Conservation (phyloP, 2,113 vertebrate species). For the Salvelinus fontinalis region DNA sequence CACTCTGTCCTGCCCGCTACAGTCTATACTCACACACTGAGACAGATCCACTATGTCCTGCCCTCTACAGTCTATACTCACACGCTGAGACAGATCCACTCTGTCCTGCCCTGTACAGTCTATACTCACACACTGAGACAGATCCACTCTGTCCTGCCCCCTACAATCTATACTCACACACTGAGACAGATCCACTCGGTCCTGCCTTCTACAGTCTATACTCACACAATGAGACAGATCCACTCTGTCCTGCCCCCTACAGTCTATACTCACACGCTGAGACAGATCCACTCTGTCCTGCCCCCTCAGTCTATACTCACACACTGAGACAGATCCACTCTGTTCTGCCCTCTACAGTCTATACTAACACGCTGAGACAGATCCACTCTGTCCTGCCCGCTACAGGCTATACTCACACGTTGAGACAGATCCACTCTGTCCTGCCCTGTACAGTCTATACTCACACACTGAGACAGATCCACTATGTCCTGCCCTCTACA, state of each 20-base stretch:
- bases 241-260: too few relatives aligned
- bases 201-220: neutral
- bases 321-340: too few relatives aligned
- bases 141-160: too few relatives aligned
- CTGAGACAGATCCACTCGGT: slow-evolving; percentile 23
- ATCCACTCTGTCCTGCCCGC: neutral
- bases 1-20: neutral
- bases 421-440: too few relatives aligned
- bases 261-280: neutral
- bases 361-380: slow-evolving; percentile 38
- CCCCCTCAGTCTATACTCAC: too few relatives aligned
- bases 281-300: too few relatives aligned
- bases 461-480: too few relatives aligned
- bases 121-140: too few relatives aligned
- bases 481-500: too few relatives aligned
- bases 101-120: too few relatives aligned
- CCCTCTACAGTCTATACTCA: neutral
- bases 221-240: neutral
- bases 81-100: neutral
- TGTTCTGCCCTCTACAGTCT: too few relatives aligned
- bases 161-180: neutral
- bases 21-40: neutral
- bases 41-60: too few relatives aligned
- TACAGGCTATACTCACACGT: neutral
- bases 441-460: neutral